A percentile compares a stretch with the other conserved stretches of the same genome.
These are phyloP conservation scores for Clinocottus analis DNA, from an alignment of 2,113 vertebrate species.

Conservation along the genomic window DNA sequence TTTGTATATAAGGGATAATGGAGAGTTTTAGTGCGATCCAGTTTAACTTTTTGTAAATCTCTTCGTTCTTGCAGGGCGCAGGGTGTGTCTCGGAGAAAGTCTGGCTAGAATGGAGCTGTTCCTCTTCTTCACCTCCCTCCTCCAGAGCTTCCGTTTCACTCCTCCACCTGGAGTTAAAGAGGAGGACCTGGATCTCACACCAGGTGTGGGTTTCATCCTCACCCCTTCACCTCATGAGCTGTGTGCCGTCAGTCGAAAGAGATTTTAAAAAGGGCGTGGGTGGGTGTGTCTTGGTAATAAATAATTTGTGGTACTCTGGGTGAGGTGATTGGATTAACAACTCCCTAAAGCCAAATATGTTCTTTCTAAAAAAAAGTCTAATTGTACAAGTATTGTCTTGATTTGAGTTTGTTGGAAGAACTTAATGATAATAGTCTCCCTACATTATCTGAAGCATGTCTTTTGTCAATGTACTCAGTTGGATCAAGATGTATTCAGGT, in stretches of 20 bases:
- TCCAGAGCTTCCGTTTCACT: conserved; percentile 82
- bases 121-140: conserved; percentile 83
- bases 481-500: too few species aligned
- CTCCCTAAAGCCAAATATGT: too few species aligned
- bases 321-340: too few species aligned
- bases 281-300: too few species aligned
- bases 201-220: conserved; percentile 56
- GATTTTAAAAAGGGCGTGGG: too few species aligned
- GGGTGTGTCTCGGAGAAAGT: conserved; percentile 81
- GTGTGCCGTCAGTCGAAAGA: conserved; percentile 62
- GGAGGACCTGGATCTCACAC: conserved; percentile 82
- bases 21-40: neutral
- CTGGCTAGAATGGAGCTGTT: conserved; percentile 87
- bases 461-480: too few species aligned
- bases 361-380: too few species aligned
- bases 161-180: conserved; percentile 76
- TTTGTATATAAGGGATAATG: neutral
- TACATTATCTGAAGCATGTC: too few species aligned
- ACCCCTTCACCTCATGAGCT: conserved; percentile 65
- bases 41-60: conserved; percentile 35
- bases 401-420: too few species aligned
- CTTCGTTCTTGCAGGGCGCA: conserved; percentile 57
- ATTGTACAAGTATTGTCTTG: too few species aligned
- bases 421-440: too few species aligned
- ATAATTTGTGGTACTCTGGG: too few species aligned